Conservation (phyloP, 2,888 invertebrate species). For the Lasius platythorax region DNA sequence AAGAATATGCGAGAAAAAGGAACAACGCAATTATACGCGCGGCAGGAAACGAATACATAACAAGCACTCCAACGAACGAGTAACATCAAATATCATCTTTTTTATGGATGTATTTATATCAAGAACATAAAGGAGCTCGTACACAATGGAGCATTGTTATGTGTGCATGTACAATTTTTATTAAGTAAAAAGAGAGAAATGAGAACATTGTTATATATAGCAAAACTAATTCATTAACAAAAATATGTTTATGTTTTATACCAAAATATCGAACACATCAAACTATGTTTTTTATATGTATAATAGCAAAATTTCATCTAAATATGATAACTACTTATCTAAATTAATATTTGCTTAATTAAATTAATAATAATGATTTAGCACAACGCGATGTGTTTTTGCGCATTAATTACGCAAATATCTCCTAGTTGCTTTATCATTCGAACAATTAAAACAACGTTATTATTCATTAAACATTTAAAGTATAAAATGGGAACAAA, state of each 20-base stretch:
- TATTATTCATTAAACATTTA: background rate
- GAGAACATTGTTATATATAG: background rate
- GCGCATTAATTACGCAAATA: background rate
- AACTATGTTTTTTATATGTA: background rate
- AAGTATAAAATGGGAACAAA: background rate
- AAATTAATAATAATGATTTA: background rate
- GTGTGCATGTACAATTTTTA: background rate
- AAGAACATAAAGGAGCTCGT: background rate
- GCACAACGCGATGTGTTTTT: background rate
- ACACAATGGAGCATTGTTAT: background rate
- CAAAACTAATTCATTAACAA: background rate
- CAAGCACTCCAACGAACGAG: background rate
- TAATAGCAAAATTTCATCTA: background rate
- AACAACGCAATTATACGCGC: background rate
- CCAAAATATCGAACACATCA: background rate
- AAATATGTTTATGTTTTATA: background rate
- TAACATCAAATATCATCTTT: background rate
- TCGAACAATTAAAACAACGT: background rate
- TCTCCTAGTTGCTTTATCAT: background rate
- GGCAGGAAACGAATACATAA: background rate
- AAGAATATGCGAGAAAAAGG: background rate
- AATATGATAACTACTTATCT: background rate
- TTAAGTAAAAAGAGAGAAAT: background rate
- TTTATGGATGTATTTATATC: background rate
- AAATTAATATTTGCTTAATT: background rate